Percentiles rank a stretch among this genome's conserved stretches.
Conservation (phyloP, 2,113 vertebrate genomes). For the Gasterosteus nipponicus region DNA sequence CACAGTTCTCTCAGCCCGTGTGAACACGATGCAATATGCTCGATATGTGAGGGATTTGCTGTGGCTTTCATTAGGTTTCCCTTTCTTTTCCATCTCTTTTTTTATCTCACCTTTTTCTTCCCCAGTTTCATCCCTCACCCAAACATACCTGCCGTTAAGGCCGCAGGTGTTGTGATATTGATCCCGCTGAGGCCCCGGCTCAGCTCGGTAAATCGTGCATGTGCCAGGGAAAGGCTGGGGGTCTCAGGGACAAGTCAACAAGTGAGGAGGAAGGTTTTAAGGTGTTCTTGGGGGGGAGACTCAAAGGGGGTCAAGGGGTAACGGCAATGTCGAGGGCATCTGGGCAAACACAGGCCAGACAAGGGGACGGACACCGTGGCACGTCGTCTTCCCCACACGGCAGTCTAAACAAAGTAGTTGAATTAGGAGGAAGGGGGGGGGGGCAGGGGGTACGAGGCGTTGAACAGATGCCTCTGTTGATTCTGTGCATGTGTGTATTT, state of each 20-base stretch:
- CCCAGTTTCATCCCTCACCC: neutral
- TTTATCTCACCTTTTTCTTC: neutral
- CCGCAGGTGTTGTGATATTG: conserved; percentile 79
- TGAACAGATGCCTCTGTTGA: conserved; percentile 61
- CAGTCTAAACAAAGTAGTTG: conserved; percentile 67
- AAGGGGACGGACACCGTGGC: conserved; percentile 41
- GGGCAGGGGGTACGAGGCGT: neutral
- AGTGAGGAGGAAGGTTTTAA: conserved; percentile 16
- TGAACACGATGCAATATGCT: neutral
- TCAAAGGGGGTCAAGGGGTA: conserved; percentile 11
- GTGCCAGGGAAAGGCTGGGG: neutral
- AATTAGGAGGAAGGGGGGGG: conserved; percentile 12
- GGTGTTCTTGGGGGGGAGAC: conserved; percentile 20
- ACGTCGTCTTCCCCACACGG: conserved; percentile 41
- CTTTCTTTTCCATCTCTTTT: neutral
- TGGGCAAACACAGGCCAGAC: conserved; percentile 59
- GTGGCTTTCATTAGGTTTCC: neutral
- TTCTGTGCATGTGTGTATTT: conserved; percentile 58
- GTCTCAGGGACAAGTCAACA: neutral
- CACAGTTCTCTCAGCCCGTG: neutral
- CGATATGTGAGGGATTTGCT: neutral
- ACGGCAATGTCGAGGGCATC: conserved; percentile 41
- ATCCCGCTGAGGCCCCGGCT: conserved; percentile 22
- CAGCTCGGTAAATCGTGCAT: no score
- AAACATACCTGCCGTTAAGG: conserved; percentile 39